Evolutionary conservation across 2,888 invertebrate species (phyloP).

Genomic region (Nemapogon koenigi): DNA sequence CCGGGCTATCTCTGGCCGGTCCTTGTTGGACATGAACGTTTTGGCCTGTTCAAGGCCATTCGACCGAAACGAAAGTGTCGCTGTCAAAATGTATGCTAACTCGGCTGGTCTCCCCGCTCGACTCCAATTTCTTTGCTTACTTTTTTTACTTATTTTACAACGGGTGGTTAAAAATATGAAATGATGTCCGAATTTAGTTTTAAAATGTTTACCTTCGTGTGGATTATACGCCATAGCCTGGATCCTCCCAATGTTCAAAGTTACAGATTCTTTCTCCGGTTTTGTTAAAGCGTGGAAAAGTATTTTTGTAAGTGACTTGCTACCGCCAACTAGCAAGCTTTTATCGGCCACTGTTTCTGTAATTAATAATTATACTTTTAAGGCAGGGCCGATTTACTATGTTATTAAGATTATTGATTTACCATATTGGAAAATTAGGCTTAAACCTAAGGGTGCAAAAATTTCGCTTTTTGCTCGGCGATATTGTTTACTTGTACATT

Average conservation of each 20-base stretch:
- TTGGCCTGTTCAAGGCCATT: too few relatives aligned
- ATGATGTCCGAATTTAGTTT: too few relatives aligned
- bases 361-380: constrained; percentile 21
- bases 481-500: background rate
- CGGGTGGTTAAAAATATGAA: too few relatives aligned
- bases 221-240: constrained; percentile 73
- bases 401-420: too few relatives aligned
- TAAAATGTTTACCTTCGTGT: constrained; percentile 33
- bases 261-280: constrained; percentile 59
- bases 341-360: constrained; percentile 40
- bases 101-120: too few relatives aligned
- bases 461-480: background rate
- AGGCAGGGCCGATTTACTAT: too few relatives aligned
- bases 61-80: too few relatives aligned
- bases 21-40: too few relatives aligned
- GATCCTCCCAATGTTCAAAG: constrained; percentile 55
- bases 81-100: too few relatives aligned
- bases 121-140: too few relatives aligned
- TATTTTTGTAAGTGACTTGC: constrained; percentile 63
- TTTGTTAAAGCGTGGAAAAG: constrained; percentile 73
- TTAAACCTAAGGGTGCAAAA: background rate
- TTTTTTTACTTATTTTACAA: too few relatives aligned
- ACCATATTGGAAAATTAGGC: background rate
- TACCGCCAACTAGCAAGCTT: constrained; percentile 65
- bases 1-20: too few relatives aligned